These are phyloP conservation scores for Etheostoma spectabile DNA, from an alignment of 2,113 vertebrate species.

Conservation along the genomic window DNA sequence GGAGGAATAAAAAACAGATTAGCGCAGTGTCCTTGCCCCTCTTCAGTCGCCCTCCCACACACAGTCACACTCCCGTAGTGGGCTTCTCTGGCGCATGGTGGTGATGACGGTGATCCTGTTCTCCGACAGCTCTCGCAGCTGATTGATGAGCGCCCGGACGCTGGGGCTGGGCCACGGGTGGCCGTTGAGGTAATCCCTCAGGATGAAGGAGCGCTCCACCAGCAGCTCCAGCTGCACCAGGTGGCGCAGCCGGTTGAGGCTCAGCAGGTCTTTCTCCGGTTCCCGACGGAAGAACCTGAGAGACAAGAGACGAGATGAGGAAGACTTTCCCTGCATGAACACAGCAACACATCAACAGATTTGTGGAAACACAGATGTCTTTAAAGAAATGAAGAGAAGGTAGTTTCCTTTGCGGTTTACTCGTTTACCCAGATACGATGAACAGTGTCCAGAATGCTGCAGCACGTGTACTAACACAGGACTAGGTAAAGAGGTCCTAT, in stretches of 20 bases:
- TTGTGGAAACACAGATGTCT: too few species aligned
- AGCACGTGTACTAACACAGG: too few species aligned
- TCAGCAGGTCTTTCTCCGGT: slow-evolving; percentile 75
- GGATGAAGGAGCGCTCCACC: slow-evolving; percentile 73
- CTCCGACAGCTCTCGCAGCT: slow-evolving; percentile 61
- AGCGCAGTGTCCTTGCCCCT: not conserved
- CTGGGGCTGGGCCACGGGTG: slow-evolving; percentile 73
- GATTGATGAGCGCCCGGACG: slow-evolving; percentile 64
- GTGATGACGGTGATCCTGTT: slow-evolving; percentile 71
- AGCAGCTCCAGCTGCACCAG: slow-evolving; percentile 74
- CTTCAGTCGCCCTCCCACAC: slow-evolving; percentile 70
- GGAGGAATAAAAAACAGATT: not conserved
- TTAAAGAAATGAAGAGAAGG: too few species aligned
- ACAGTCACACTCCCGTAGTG: slow-evolving; percentile 71
- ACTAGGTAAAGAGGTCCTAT: too few species aligned
- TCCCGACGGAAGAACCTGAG: slow-evolving; percentile 72
- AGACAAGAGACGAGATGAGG: rapidly evolving
- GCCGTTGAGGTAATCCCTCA: slow-evolving; percentile 66
- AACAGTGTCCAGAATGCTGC: too few species aligned
- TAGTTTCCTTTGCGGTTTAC: too few species aligned
- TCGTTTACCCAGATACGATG: too few species aligned
- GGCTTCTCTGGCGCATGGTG: slow-evolving; percentile 58
- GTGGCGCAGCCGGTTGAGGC: slow-evolving; percentile 68
- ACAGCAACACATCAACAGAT: too few species aligned
- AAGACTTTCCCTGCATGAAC: not conserved